Conservation (phyloP, 2,113 vertebrate species). For the Paradoxurus hermaphroditus region DNA sequence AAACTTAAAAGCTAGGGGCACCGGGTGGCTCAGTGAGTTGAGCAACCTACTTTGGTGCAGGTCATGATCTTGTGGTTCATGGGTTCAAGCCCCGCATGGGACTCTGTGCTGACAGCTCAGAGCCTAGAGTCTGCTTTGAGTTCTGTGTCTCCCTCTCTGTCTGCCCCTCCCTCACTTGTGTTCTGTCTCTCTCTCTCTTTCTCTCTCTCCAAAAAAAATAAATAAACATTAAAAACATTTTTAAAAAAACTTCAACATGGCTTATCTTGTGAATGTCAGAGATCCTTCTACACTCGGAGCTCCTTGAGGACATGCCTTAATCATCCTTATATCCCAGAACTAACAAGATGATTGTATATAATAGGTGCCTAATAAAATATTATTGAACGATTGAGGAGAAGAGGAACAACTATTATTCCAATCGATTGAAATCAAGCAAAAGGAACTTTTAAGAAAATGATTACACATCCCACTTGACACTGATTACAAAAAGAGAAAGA, state of each 20-base stretch:
- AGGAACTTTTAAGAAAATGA: not conserved
- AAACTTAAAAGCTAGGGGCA: not conserved
- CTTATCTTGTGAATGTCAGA: not conserved
- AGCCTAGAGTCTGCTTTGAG: no score
- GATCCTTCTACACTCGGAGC: not conserved
- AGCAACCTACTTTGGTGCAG: no score
- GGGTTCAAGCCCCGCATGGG: no score
- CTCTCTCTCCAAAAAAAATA: no score
- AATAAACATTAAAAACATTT: no score
- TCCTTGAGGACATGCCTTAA: not conserved
- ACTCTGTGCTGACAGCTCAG: no score
- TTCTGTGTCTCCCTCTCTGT: no score
- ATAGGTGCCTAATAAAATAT: not conserved
- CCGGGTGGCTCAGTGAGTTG: no score
- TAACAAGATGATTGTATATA: not conserved
- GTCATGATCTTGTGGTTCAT: no score
- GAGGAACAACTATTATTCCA: not conserved
- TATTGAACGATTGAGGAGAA: not conserved
- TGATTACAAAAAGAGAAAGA: not conserved
- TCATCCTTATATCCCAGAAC: not conserved
- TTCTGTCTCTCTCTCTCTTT: no score
- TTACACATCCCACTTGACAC: not conserved
- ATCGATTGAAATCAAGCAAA: not conserved
- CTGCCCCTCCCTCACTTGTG: no score
- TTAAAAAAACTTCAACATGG: not conserved